phyloP scores from a whole-genome alignment of 2,113 vertebrate species.

The Chauna torquata region DNA sequence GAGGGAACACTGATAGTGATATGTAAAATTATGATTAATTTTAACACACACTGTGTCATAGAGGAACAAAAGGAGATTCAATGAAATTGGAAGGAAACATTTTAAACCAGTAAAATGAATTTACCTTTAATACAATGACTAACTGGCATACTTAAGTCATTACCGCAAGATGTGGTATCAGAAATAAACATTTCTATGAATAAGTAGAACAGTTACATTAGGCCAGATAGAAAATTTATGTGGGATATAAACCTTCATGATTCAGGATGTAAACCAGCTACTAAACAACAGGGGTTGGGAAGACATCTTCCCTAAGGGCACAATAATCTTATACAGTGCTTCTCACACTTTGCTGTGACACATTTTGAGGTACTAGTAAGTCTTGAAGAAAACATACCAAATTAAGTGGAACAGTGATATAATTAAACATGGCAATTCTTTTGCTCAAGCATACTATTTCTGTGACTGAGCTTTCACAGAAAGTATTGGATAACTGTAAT shows the following conservation, averaged over 20 bases:
- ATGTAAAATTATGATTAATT: constrained; percentile 15
- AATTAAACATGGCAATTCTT: neutral
- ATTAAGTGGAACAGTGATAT: neutral
- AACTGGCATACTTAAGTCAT: neutral
- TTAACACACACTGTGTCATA: neutral
- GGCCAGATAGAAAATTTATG: constrained; percentile 14
- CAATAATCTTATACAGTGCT: neutral
- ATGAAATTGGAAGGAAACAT: constrained; percentile 19
- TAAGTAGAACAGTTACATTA: constrained; percentile 28
- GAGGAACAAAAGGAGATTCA: neutral
- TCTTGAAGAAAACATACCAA: neutral
- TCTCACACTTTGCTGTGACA: neutral
- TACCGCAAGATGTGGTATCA: neutral
- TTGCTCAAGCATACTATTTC: neutral
- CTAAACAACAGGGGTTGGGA: constrained; percentile 15
- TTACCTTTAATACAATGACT: neutral
- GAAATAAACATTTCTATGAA: constrained; percentile 37
- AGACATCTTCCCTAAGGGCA: neutral
- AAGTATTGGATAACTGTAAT: neutral
- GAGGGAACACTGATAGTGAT: neutral
- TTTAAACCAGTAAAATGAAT: neutral
- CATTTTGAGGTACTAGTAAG: neutral
- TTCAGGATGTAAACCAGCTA: constrained; percentile 22
- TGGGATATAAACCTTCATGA: neutral
- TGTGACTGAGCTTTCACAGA: neutral